Conservation (phyloP, 2,888 invertebrate species). For the Syritta pipiens region DNA sequence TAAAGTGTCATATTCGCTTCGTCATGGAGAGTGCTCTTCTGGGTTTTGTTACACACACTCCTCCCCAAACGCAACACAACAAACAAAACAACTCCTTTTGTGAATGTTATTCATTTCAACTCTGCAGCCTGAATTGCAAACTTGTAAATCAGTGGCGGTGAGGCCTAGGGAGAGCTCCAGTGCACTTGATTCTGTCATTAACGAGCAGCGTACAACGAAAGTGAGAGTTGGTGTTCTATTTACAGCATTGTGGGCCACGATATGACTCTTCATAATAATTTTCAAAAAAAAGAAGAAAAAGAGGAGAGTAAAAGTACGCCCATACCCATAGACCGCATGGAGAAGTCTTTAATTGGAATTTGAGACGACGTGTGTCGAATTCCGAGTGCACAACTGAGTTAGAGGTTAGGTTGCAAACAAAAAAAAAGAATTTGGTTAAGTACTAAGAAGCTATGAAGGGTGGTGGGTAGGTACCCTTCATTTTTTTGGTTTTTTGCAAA, state of each 20-base stretch:
- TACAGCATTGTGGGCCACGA: slow-evolving; percentile 36
- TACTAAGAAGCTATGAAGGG: background rate
- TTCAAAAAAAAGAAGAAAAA: slow-evolving; percentile 1
- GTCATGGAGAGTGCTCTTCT: slow-evolving; percentile 53
- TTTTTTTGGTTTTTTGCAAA: no score
- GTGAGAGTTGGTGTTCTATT: slow-evolving; percentile 63
- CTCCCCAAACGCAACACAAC: slow-evolving; percentile 46
- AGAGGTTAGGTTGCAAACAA: slow-evolving; percentile 15
- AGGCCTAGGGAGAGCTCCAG: slow-evolving; percentile 15
- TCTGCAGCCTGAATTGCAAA: slow-evolving; percentile 30
- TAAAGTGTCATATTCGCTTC: slow-evolving; percentile 60
- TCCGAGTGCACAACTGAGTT: slow-evolving; percentile 7
- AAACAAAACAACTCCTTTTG: slow-evolving; percentile 63
- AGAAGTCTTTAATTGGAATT: slow-evolving; percentile 50
- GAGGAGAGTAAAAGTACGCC: slow-evolving; percentile 33
- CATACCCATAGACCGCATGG: slow-evolving; percentile 21
- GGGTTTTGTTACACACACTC: slow-evolving; percentile 58
- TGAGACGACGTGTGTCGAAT: slow-evolving; percentile 23
- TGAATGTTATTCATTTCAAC: slow-evolving; percentile 60
- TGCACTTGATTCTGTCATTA: slow-evolving; percentile 50
- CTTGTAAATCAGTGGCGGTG: background rate
- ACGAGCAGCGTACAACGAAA: slow-evolving; percentile 55
- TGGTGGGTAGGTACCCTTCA: no score
- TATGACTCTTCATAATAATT: slow-evolving; percentile 23
- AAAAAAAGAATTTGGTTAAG: background rate